Base-by-base conservation (phyloP, 1,140 invertebrate genomes). In the Hypsibius dujardini region DNA sequence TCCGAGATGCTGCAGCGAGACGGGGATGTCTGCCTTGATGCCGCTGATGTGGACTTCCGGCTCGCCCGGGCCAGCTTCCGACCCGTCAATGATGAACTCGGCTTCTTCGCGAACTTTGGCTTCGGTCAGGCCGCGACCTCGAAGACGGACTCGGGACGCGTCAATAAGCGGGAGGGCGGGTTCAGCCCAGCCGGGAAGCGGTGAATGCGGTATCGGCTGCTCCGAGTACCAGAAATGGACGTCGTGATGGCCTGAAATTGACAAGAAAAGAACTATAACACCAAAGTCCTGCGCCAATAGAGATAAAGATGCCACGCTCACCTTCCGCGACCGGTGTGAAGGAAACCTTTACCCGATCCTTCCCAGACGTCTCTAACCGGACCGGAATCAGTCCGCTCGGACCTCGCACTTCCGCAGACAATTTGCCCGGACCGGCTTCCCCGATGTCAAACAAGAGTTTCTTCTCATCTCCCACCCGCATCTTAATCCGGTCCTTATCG, bases 1-100 rank as follows among this genome's bases (percentile, higher is more conserved):
- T 71, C 86, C 86, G 46, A 88, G 78, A 73, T 84, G 82, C 73
- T 82, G 82, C 47, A 85, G 79, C 75, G 79, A 81, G 59, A 86
- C 86, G 73, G 81, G 82, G 70, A 84, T 84, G 76, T 87, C 86
- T 56, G 78, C 83, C 73, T 88, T 88, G 40, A 87, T 86, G 1
- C 90, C 88, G 1, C 86, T 87, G 73, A 92, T 82, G 7, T 86
- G 85, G 2, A 92, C 81, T 82, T 88, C 84, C 14, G 86, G 85
- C 40, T 67, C 73, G 78, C 82, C 90, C 72, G 83, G 84, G 1
- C 87, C 87, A 1, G 89, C 89, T 77, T 92, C 87, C 40, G 90
- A 90, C 1, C 91, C 94, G 80, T 98, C 93, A 75, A 98, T 92
- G 46, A 90, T 89, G 79, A 99, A 98, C 77, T 94, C 89, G 1